Evolutionary conservation across 2,888 invertebrate genomes (phyloP).

Genomic region (Dermolepida albohirtum): DNA sequence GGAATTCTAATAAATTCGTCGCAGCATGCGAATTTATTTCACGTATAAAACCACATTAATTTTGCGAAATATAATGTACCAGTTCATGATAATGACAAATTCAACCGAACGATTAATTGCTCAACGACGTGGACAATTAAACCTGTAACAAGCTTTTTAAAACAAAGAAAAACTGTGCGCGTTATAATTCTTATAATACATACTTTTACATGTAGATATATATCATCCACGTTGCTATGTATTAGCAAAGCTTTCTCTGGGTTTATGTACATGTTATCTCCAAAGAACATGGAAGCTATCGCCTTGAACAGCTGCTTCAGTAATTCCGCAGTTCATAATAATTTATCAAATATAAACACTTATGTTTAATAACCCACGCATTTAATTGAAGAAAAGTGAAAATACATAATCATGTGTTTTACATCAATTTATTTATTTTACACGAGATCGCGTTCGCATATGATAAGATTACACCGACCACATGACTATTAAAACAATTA

Average conservation of each 20-base stretch:
- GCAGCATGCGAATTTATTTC: neutral
- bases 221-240: too few relatives aligned
- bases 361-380: too few relatives aligned
- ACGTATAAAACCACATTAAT: neutral
- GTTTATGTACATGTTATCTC: neutral
- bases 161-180: neutral
- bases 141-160: neutral
- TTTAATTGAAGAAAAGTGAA: too few relatives aligned
- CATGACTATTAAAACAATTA: too few relatives aligned
- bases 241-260: slow-evolving; percentile 12
- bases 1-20: slow-evolving; percentile 20
- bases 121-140: slow-evolving; percentile 2
- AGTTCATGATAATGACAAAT: slow-evolving; percentile 1
- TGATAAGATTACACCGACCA: too few relatives aligned
- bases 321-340: too few relatives aligned
- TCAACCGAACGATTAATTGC: slow-evolving; percentile 10
- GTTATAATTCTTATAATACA: slow-evolving; percentile 2
- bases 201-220: neutral
- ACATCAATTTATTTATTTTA: too few relatives aligned
- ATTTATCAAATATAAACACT: too few relatives aligned
- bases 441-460: too few relatives aligned
- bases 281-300: too few relatives aligned
- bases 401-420: too few relatives aligned
- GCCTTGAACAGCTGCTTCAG: too few relatives aligned
- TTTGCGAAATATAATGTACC: slow-evolving; percentile 6